These are phyloP conservation scores for Triplophysa siluroides DNA, from an alignment of 2,113 vertebrate species.

Conservation along the genomic window DNA sequence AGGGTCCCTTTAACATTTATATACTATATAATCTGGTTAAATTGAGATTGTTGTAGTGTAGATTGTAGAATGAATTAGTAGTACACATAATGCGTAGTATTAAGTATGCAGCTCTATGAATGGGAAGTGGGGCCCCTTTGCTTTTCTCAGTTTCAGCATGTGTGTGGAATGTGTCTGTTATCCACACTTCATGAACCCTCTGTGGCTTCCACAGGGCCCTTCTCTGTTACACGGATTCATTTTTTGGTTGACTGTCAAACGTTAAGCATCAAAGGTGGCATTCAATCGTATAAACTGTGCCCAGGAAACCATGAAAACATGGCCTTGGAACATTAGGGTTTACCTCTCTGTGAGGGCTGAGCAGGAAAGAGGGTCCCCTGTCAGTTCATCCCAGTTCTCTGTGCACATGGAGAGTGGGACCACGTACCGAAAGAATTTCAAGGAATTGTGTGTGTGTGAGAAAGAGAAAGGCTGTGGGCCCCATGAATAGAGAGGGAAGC, in stretches of 20 bases:
- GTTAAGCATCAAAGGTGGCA: constrained; percentile 35
- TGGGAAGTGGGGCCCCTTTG: constrained; percentile 45
- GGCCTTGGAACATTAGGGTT: constrained; percentile 47
- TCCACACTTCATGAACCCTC: constrained; percentile 59
- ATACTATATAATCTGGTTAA: not conserved
- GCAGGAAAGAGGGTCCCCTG: constrained; percentile 53
- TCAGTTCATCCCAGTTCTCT: constrained; percentile 52
- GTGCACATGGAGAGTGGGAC: constrained; percentile 60
- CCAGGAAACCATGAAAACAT: constrained; percentile 49
- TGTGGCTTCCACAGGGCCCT: constrained; percentile 63
- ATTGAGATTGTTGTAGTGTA: constrained; percentile 44
- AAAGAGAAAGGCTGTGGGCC: constrained; percentile 52
- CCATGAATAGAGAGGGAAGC: constrained; percentile 53
- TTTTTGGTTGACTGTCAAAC: constrained; percentile 33
- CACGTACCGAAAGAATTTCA: constrained; percentile 69
- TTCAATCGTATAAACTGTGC: constrained; percentile 46
- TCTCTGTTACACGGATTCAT: constrained; percentile 58
- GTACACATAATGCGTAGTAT: constrained; percentile 54
- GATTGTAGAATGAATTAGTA: not conserved
- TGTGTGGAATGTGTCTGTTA: constrained; percentile 67
- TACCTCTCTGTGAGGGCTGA: constrained; percentile 56
- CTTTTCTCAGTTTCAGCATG: constrained; percentile 25
- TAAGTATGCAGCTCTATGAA: constrained; percentile 53
- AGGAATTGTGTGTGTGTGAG: constrained; percentile 53
- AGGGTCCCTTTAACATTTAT: no score